Percentiles rank a stretch among this genome's conserved stretches.
These are phyloP conservation scores for Leptopilina clavipes DNA, from an alignment of 1,140 invertebrate genomes.

Conservation along the genomic window DNA sequence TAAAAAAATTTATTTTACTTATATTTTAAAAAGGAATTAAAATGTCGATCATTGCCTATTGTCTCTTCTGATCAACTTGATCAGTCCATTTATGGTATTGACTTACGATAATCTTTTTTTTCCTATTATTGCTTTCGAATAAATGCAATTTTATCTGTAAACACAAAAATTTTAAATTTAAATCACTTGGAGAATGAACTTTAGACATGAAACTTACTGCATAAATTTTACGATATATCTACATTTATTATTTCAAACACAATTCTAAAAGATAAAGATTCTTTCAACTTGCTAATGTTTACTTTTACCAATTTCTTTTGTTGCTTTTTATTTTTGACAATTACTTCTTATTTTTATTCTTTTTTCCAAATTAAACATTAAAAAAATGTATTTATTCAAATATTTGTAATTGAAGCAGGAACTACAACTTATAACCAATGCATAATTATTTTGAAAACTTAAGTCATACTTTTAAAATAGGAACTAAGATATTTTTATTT, in stretches of 20 bases:
- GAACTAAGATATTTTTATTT: too few relatives aligned
- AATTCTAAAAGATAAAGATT: background rate
- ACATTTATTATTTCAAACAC: background rate
- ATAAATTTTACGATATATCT: background rate
- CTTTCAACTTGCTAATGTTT: background rate
- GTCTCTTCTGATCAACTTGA: background rate
- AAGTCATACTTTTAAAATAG: too few relatives aligned
- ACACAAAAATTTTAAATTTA: conserved; percentile 6
- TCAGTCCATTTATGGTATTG: conserved; percentile 9
- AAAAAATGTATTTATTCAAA: too few relatives aligned
- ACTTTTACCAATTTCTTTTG: background rate
- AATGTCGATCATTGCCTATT: conserved; percentile 1
- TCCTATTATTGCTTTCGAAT: conserved; percentile 3
- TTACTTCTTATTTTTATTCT: too few relatives aligned
- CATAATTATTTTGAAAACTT: too few relatives aligned
- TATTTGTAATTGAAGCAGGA: too few relatives aligned
- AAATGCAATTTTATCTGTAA: conserved; percentile 25
- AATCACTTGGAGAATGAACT: background rate
- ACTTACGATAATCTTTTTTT: conserved; percentile 30
- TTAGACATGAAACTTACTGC: background rate
- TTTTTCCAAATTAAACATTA: too few relatives aligned
- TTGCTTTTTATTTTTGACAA: too few relatives aligned
- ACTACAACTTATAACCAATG: too few relatives aligned
- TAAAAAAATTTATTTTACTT: background rate
- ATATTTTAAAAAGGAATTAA: background rate